These are phyloP conservation scores for Drosophila mojavensis DNA, from an alignment of 1,140 invertebrate species.

Conservation along the genomic window DNA sequence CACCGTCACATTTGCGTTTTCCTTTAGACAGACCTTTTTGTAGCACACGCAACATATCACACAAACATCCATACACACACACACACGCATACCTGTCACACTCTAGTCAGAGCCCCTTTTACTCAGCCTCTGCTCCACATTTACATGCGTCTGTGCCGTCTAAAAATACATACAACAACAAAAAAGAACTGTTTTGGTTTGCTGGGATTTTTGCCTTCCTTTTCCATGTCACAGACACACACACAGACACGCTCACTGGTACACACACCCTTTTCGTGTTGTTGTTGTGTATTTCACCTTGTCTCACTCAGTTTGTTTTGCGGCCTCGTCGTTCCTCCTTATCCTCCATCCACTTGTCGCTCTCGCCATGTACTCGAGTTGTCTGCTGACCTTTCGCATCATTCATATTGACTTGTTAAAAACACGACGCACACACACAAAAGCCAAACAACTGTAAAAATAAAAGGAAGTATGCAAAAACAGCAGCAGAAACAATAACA, in stretches of 20 bases:
- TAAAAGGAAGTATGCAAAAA: slow-evolving; percentile 58
- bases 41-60: slow-evolving; percentile 34
- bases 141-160: slow-evolving; percentile 16
- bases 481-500: slow-evolving; percentile 15
- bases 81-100: slow-evolving; percentile 23
- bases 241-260: slow-evolving; percentile 5
- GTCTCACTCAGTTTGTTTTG: slow-evolving; percentile 27
- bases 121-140: slow-evolving; percentile 18
- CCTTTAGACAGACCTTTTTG: slow-evolving; percentile 37
- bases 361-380: slow-evolving; percentile 38
- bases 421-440: slow-evolving; percentile 55
- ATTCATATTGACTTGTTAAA: slow-evolving; percentile 78
- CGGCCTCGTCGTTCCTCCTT: slow-evolving; percentile 38
- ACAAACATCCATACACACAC: slow-evolving; percentile 25
- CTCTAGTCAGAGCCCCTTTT: slow-evolving; percentile 1
- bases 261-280: slow-evolving; percentile 36
- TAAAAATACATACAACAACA: slow-evolving; percentile 1
- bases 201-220: slow-evolving; percentile 27
- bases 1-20: slow-evolving; percentile 61
- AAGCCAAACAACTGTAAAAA: slow-evolving; percentile 38
- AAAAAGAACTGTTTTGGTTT: slow-evolving; percentile 22
- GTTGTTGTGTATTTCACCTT: slow-evolving; percentile 53
- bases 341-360: slow-evolving; percentile 38
- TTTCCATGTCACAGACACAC: slow-evolving; percentile 7
- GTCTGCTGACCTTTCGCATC: slow-evolving; percentile 77